phyloP scores from a whole-genome alignment of 1,140 invertebrate species.

The Trinorchestia longiramus region DNA sequence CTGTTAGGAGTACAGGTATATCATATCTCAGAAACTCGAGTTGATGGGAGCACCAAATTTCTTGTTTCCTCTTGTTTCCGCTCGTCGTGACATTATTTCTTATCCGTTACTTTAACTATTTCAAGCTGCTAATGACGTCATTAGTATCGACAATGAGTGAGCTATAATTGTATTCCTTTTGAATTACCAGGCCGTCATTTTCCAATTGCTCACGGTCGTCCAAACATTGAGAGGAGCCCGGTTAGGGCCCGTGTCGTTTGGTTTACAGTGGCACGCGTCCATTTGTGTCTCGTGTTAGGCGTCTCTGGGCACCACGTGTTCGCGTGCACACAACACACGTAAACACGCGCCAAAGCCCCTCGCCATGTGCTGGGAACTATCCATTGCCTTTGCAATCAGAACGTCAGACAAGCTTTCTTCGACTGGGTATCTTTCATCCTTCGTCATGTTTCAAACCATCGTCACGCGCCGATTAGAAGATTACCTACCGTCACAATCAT shows the following conservation, averaged over 20 bases:
- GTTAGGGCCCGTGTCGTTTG: neutral
- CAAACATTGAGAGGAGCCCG: neutral
- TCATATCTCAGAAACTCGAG: too few species aligned
- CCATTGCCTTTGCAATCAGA: neutral
- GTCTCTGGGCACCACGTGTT: neutral
- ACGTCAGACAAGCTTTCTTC: neutral
- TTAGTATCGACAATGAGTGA: neutral
- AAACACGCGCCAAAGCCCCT: neutral
- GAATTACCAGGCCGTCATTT: neutral
- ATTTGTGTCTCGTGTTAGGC: conserved; percentile 12
- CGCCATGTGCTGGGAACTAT: neutral
- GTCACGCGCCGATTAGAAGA: neutral
- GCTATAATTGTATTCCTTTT: neutral
- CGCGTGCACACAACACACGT: neutral
- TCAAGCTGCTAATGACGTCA: neutral
- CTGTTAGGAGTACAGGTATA: too few species aligned
- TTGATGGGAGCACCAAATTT: too few species aligned
- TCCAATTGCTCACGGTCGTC: neutral
- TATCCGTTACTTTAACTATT: neutral
- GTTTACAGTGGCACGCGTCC: conserved; percentile 38
- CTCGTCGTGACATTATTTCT: neutral
- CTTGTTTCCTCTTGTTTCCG: too few species aligned
- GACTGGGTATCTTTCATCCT: neutral
- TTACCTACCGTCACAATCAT: neutral
- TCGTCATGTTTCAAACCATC: neutral